phyloP scores from a whole-genome alignment of 2,797 vertebrate species.

The Anguilla marmorata region DNA sequence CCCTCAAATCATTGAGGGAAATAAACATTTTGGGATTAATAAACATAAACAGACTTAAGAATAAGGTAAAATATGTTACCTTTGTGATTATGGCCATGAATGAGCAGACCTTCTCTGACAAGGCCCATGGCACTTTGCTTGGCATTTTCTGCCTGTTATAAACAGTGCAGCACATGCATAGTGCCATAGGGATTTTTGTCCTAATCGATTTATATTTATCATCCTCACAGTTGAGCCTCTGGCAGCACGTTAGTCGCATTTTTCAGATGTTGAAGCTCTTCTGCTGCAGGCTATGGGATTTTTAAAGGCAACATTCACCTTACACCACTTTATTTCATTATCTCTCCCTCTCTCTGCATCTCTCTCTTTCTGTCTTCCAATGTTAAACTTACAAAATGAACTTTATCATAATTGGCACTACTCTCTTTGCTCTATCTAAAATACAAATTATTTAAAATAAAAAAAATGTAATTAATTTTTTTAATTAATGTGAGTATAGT shows the following conservation, averaged over 20 bases:
- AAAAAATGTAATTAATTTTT: not conserved
- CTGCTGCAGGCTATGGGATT: constrained; percentile 42
- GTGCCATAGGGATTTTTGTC: constrained; percentile 55
- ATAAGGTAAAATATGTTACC: constrained; percentile 32
- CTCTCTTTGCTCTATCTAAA: not conserved
- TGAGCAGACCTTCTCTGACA: constrained; percentile 23
- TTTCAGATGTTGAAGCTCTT: constrained; percentile 53
- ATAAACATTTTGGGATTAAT: not conserved
- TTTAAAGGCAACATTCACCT: constrained; percentile 48
- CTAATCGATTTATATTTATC: constrained; percentile 70
- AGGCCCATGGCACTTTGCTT: constrained; percentile 50
- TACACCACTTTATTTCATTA: constrained; percentile 44
- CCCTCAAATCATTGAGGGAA: too few species aligned
- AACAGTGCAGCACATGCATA: constrained; percentile 52
- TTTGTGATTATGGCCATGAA: constrained; percentile 31
- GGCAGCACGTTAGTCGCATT: constrained; percentile 48
- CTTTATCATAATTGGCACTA: not conserved
- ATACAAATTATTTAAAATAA: not conserved
- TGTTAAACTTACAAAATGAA: not conserved
- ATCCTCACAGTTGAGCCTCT: constrained; percentile 54
- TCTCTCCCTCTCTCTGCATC: constrained; percentile 36
- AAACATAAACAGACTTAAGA: constrained; percentile 13
- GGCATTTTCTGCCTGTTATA: constrained; percentile 54
- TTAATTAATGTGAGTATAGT: too few species aligned
- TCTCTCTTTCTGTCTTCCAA: constrained; percentile 45